These are phyloP conservation scores for Notodonta dromedarius DNA, from an alignment of 2,888 invertebrate genomes.

Conservation along the genomic window DNA sequence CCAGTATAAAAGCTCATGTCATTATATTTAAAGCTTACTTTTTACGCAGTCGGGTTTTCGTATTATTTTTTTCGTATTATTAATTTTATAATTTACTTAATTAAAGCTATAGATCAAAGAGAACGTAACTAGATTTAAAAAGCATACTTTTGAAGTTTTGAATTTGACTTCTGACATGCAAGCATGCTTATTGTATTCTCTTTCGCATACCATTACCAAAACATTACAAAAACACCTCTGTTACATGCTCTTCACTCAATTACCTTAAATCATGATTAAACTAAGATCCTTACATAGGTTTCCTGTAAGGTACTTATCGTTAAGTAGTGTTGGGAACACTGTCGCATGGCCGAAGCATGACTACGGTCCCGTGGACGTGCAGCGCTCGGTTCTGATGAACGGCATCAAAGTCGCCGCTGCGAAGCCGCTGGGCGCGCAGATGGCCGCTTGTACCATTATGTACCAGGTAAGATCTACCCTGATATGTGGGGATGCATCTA, in stretches of 20 bases:
- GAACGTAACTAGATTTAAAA: too few relatives aligned
- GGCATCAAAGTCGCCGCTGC: conserved; percentile 61
- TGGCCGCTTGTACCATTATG: conserved; percentile 69
- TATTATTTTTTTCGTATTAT: too few relatives aligned
- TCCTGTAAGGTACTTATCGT: conserved; percentile 35
- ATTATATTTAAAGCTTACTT: too few relatives aligned
- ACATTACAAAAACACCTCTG: too few relatives aligned
- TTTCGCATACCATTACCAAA: background rate
- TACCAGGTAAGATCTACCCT: conserved; percentile 58
- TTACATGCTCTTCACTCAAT: background rate
- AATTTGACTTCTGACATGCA: background rate
- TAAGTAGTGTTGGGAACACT: conserved; percentile 9
- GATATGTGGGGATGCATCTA: too few relatives aligned
- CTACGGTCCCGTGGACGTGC: conserved; percentile 64
- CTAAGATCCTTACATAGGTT: background rate
- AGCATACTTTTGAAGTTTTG: too few relatives aligned
- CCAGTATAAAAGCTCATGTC: too few relatives aligned
- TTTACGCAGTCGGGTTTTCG: too few relatives aligned
- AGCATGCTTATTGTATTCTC: too few relatives aligned
- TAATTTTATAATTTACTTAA: too few relatives aligned
- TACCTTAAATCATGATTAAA: background rate
- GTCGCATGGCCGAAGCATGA: conserved; percentile 44
- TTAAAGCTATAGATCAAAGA: too few relatives aligned
- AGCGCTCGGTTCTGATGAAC: conserved; percentile 57
- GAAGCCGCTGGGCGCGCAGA: conserved; percentile 52